Base-by-base conservation (phyloP, 2,113 vertebrate species). In the Lutjanus erythropterus region DNA sequence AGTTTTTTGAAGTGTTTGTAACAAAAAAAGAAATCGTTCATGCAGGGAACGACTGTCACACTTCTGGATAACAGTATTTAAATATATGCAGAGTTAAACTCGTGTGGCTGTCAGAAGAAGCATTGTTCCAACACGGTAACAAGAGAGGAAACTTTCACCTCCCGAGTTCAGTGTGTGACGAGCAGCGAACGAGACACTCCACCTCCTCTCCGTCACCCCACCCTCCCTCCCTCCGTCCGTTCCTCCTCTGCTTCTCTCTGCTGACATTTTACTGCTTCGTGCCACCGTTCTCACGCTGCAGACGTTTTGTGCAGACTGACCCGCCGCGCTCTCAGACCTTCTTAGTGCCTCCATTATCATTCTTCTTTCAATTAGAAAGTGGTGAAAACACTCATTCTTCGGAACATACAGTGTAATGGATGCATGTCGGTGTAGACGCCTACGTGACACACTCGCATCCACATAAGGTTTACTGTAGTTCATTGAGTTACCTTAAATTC, bases 231-330 rank as follows among this genome's bases (percentile, higher is more conserved):
- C 49, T 58, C 31, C 3, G 25, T 14, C 31, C 8, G 33, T 50
- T 19, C 56, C 35, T 59, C 72, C 69, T 62, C 73, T 31, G 27
- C 75, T 42, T 37, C 71, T 27, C 14, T 39, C 62, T 42, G 47
- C 67, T 61, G 86, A 86, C 83, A 83, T 87, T n/a, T 77, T 74
- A 44, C 50, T 80, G 44, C 71, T 47, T 27, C 2, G 56, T 39
- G 56, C 66, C 55, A 65, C 66, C 19, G 75, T 47, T 67, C 66
- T 59, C 66, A 29, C 71, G 12, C 37, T 27, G 59, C 33, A 58
- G 67, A 73, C 71, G 10, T 27, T 69, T 56, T 65, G 60, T 59
- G 67, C 27, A 2, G n/a, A 41, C 42, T 41, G 81, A 84, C 60
- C 69, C 2, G 19, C 72, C 69, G 35, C 29, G 11, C 69, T 64